Evolutionary conservation across 2,113 vertebrate species (phyloP), one percentile per base, ranked within the genome.

Genomic region (Buteo buteo): DNA sequence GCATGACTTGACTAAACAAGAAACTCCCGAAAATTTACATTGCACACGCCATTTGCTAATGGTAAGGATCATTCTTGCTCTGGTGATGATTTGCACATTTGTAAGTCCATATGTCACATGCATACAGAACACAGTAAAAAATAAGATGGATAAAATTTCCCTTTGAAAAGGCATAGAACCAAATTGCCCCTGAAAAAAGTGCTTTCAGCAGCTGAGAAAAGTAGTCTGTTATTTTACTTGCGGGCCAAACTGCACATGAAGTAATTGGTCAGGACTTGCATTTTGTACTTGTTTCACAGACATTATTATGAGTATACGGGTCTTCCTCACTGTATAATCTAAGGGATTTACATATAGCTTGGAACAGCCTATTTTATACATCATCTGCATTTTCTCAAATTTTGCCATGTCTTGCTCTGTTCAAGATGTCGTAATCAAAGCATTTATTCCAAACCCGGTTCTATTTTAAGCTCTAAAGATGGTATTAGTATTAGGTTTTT

Each of bases 201-300:
- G 70, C 82, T 90, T 90, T 93, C 86, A 93, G 88, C 90, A 86
- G 92, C 95, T 71, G 85, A 80, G 80, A 54, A 25, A 59, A 81
- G 88, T 13, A n/a, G 47, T 3, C 92, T 88, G 88, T 29, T 24
- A 70, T 55, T 93, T 47, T 8, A 67, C 80, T 82, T 29, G 31
- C 0, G 0, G 45, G 64, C 80, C 64, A 67, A 70, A 20, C 52
- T 10, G 42, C 81, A 45, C 15, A 0, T 5, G 50, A 49, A 72
- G 52, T 55, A 17, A 5, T 24, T 5, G 65, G 47, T 55, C 69
- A 57, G 52, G 62, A 62, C 44, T 54, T 55, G 69, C 21, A 44
- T 58, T 45, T 50, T 1, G 1, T 69, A 8, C 34, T 42, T 7
- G 16, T 50, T 89, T 16, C 45, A 2, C 1, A 40, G 54, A 3